Conservation (phyloP, 2,888 invertebrate genomes). For the Geotrupes spiniger region DNA sequence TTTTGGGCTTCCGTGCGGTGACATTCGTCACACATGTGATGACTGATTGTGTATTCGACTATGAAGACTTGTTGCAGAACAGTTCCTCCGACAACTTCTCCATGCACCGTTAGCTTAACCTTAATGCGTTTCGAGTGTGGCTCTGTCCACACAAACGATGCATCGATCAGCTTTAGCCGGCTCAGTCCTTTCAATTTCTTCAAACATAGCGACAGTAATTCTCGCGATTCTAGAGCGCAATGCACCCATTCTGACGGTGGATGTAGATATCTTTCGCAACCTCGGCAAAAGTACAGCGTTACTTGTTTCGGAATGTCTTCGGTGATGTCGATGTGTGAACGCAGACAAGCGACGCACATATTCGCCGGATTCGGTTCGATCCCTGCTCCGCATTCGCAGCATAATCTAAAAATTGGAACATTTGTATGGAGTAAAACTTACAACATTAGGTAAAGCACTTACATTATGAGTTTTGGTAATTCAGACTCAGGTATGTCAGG, state of each 20-base stretch:
- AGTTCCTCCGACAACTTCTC: conserved; percentile 88
- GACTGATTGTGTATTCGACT: conserved; percentile 86
- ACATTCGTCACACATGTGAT: conserved; percentile 97
- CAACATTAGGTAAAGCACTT: conserved; percentile 35
- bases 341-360: conserved; percentile 94
- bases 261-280: conserved; percentile 92
- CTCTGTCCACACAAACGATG: conserved; percentile 98
- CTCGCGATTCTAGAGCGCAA: conserved; percentile 84
- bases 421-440: conserved; percentile 1
- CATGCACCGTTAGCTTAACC: conserved; percentile 92
- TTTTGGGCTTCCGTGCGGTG: conserved; percentile 96
- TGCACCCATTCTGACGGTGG: conserved; percentile 88
- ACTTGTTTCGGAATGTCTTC: conserved; percentile 94
- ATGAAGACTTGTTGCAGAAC: conserved; percentile 92
- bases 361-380: conserved; percentile 96
- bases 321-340: conserved; percentile 91
- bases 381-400: conserved; percentile 89
- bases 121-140: conserved; percentile 97
- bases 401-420: conserved; percentile 58
- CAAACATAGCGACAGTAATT: conserved; percentile 84
- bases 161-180: conserved; percentile 89
- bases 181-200: conserved; percentile 88
- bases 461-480: conserved; percentile 49
- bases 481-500: conserved; percentile 43
- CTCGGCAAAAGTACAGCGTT: conserved; percentile 84